Conservation (phyloP, 1,140 invertebrate species). For the Cryptotermes secundus region DNA sequence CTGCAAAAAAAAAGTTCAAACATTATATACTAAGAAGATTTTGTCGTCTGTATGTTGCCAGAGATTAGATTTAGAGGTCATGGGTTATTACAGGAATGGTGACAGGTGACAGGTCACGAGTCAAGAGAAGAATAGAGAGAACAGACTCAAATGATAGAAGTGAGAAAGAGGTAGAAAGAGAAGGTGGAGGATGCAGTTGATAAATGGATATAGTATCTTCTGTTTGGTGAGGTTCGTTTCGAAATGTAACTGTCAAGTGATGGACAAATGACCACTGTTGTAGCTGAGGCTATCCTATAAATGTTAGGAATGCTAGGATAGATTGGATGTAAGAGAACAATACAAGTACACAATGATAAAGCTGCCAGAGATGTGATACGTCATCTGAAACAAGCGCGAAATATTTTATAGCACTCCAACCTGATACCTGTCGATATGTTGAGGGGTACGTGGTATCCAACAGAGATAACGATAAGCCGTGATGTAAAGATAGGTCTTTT, state of each 20-base stretch:
- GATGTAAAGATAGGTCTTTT: neutral
- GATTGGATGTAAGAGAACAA: neutral
- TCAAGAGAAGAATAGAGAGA: neutral
- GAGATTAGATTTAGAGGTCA: too few relatives aligned
- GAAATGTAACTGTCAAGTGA: conserved; percentile 19
- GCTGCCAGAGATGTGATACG: neutral
- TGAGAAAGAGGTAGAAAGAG: neutral
- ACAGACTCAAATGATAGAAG: neutral
- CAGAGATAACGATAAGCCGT: neutral
- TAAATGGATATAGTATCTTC: conserved; percentile 17
- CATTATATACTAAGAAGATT: too few relatives aligned
- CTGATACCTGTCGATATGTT: neutral
- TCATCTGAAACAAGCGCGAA: neutral
- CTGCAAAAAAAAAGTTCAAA: too few relatives aligned
- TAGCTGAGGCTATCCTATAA: neutral
- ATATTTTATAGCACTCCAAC: conserved; percentile 1
- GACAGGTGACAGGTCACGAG: neutral
- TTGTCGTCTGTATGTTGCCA: too few relatives aligned
- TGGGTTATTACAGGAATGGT: too few relatives aligned
- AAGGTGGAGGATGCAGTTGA: neutral
- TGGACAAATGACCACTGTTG: conserved; percentile 4
- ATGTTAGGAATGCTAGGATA: neutral
- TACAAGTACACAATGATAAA: neutral
- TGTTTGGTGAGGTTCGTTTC: conserved; percentile 6
- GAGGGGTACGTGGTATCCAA: neutral